These are phyloP conservation scores for Perithous albicinctus DNA, from an alignment of 2,888 invertebrate species.

Conservation along the genomic window DNA sequence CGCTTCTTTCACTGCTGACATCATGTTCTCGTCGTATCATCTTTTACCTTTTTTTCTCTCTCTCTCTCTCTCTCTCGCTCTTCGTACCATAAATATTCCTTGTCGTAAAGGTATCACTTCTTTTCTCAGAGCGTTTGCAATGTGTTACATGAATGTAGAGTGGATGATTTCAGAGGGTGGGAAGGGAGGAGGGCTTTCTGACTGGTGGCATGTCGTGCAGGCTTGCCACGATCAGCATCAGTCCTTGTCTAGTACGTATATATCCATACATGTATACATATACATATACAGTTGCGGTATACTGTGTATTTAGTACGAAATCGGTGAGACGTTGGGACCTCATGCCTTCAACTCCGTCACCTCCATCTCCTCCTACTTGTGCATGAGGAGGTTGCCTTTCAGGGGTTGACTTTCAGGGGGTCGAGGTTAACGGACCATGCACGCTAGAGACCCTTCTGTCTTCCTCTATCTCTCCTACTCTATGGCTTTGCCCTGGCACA, in stretches of 20 bases:
- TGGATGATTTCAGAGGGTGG: constrained; percentile 53
- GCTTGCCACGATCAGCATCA: constrained; percentile 48
- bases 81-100: constrained; percentile 54
- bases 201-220: constrained; percentile 50
- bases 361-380: constrained; percentile 6
- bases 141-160: constrained; percentile 65
- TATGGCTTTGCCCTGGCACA: constrained; percentile 63
- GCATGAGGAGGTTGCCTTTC: constrained; percentile 60
- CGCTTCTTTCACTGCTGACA: constrained; percentile 36
- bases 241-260: constrained; percentile 13
- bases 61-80: constrained; percentile 1
- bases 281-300: constrained; percentile 31
- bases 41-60: constrained; percentile 5
- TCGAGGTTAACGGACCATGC: constrained; percentile 77
- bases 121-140: constrained; percentile 54
- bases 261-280: too few relatives aligned
- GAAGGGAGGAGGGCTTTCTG: constrained; percentile 27
- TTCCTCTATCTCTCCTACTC: constrained; percentile 62
- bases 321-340: constrained; percentile 50
- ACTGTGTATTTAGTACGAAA: constrained; percentile 46
- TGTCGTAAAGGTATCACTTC: constrained; percentile 28
- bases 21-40: constrained; percentile 31
- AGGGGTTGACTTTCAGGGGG: constrained; percentile 70
- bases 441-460: constrained; percentile 72
- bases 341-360: constrained; percentile 37